Conservation (phyloP, 2,797 vertebrate species). For the Telmatherina bonti region DNA sequence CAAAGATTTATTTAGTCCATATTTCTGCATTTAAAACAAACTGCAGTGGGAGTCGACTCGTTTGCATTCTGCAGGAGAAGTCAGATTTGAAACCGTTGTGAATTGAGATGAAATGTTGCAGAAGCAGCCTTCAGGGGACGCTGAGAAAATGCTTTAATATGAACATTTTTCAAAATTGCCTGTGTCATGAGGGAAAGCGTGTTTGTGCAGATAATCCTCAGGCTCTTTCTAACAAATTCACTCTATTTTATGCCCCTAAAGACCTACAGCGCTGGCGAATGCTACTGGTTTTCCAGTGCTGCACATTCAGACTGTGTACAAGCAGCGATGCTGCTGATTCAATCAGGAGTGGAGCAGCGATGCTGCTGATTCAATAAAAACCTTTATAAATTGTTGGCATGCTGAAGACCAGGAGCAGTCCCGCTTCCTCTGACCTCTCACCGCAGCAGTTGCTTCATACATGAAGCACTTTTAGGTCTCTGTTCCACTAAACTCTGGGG, state of each 20-base stretch:
- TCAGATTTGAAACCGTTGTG: conserved; percentile 25
- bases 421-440: conserved; percentile 56
- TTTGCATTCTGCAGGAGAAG: conserved; percentile 19
- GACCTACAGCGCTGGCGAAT: conserved; percentile 26
- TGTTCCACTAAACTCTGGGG: conserved; percentile 40
- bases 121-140: conserved; percentile 38
- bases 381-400: conserved; percentile 56
- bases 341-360: conserved; percentile 35
- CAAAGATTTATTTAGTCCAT: background rate
- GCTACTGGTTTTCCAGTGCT: conserved; percentile 34
- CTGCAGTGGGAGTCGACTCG: background rate
- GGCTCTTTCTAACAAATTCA: conserved; percentile 48
- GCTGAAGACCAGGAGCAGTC: conserved; percentile 28
- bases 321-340: conserved; percentile 61
- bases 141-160: conserved; percentile 42
- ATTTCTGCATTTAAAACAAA: conserved; percentile 8
- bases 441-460: conserved; percentile 55
- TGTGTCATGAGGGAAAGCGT: conserved; percentile 32
- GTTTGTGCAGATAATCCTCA: conserved; percentile 57
- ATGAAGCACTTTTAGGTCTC: conserved; percentile 46
- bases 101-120: conserved; percentile 43
- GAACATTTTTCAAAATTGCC: conserved; percentile 50
- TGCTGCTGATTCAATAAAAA: conserved; percentile 59
- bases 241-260: conserved; percentile 43
- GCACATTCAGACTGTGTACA: conserved; percentile 54